A percentile compares a stretch with the other conserved stretches of the same genome.
Conservation (phyloP, 1,140 invertebrate species). For the Pseudomyrmex concolor region DNA sequence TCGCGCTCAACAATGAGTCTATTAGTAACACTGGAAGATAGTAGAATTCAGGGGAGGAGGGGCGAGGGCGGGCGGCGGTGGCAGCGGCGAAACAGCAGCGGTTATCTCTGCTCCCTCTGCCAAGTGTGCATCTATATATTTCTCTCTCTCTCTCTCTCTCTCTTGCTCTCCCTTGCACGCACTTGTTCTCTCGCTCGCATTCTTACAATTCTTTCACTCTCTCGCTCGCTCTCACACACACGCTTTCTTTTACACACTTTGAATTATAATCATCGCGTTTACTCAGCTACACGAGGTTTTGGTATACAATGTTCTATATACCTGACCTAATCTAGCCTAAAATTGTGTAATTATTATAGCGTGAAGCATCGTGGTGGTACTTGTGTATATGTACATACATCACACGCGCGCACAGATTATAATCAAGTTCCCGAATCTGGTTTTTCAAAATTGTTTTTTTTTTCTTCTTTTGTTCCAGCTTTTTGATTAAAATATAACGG, state of each 20-base stretch:
- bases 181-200: conserved; percentile 46
- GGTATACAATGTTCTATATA: conserved; percentile 70
- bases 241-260: conserved; percentile 30
- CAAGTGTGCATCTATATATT: conserved; percentile 52
- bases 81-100: conserved; percentile 60
- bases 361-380: conserved; percentile 80
- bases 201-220: not conserved
- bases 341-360: conserved; percentile 72
- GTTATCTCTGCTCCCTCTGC: conserved; percentile 66
- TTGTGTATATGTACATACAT: conserved; percentile 68
- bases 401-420: conserved; percentile 70
- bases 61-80: conserved; percentile 64
- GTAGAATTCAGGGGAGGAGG: conserved; percentile 61
- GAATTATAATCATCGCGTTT: conserved; percentile 58
- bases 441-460: conserved; percentile 33
- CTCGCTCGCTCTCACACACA: not conserved
- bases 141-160: conserved; percentile 47
- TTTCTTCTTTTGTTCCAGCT: conserved; percentile 21
- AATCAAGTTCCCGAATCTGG: conserved; percentile 60
- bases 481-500: conserved; percentile 36
- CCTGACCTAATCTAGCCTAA: conserved; percentile 77
- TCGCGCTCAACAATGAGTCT: conserved; percentile 83
- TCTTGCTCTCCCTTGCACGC: conserved; percentile 51
- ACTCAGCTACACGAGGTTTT: conserved; percentile 75
- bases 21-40: conserved; percentile 84